These are phyloP conservation scores for Nansenia antarctica DNA, from an alignment of 2,113 vertebrate genomes.

Conservation along the genomic window DNA sequence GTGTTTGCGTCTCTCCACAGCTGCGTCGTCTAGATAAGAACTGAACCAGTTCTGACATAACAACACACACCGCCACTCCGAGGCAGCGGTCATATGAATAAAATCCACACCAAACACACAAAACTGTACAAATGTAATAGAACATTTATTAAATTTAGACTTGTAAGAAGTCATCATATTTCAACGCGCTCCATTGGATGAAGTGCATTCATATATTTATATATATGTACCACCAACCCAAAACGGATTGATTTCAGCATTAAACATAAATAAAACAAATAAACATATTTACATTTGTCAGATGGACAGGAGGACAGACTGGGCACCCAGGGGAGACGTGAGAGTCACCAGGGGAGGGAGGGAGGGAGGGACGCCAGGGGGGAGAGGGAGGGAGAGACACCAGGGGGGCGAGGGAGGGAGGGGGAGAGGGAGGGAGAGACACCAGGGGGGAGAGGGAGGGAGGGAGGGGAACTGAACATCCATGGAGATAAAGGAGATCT, in stretches of 20 bases:
- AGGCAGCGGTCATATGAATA: constrained; percentile 21
- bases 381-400: constrained; percentile 27
- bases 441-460: constrained; percentile 23
- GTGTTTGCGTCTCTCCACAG: background rate
- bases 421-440: too few relatives aligned
- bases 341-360: constrained; percentile 15
- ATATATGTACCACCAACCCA: constrained; percentile 88
- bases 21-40: too few relatives aligned
- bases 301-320: constrained; percentile 37
- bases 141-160: constrained; percentile 99
- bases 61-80: too few relatives aligned
- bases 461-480: background rate
- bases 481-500: background rate
- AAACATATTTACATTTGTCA: constrained; percentile 79
- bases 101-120: constrained; percentile 46
- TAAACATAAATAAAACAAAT: constrained; percentile 94
- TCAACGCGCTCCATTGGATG: constrained; percentile 81
- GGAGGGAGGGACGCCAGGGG: constrained; percentile 25
- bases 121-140: constrained; percentile 73
- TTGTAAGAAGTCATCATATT: constrained; percentile 99
- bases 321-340: constrained; percentile 42
- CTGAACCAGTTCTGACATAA: too few relatives aligned
- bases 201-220: constrained; percentile 82
- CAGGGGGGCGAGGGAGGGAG: background rate
- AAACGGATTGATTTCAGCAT: constrained; percentile 90